Percentiles rank a stretch among this genome's conserved stretches.
Conservation (phyloP, 2,888 invertebrate genomes). For the Erebia ligea region DNA sequence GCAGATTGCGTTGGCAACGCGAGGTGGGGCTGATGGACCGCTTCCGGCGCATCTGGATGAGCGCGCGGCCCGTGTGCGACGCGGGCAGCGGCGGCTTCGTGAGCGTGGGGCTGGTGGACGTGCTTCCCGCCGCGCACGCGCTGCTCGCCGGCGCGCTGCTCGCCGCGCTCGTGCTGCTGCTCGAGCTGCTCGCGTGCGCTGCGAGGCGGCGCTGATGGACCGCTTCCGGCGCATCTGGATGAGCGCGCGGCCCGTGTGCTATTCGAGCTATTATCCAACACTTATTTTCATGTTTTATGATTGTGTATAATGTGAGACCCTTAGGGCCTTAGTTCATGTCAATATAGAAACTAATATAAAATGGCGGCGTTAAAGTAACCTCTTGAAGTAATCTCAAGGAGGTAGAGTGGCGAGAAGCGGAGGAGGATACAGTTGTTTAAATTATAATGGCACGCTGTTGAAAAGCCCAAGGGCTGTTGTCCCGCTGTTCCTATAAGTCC, state of each 20-base stretch:
- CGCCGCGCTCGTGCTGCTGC: conserved; percentile 43
- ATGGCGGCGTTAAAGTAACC: background rate
- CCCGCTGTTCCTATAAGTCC: too few species aligned
- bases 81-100: conserved; percentile 75
- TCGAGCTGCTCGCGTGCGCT: conserved; percentile 23
- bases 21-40: conserved; percentile 82
- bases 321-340: too few species aligned
- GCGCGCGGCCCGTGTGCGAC: conserved; percentile 80
- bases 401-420: too few species aligned
- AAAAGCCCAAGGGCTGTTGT: too few species aligned
- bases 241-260: conserved; percentile 79
- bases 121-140: conserved; percentile 75
- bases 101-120: conserved; percentile 80
- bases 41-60: conserved; percentile 79
- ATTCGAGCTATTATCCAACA: too few species aligned
- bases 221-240: conserved; percentile 77
- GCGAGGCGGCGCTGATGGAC: background rate
- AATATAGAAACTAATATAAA: background rate
- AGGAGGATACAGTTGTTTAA: too few species aligned
- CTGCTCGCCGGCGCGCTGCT: conserved; percentile 52
- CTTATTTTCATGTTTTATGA: too few species aligned
- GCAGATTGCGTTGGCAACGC: conserved; percentile 83
- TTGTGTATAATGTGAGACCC: too few species aligned
- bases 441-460: too few species aligned
- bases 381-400: too few species aligned